phyloP scores from a whole-genome alignment of 2,113 vertebrate species.

The Cacatua alba region DNA sequence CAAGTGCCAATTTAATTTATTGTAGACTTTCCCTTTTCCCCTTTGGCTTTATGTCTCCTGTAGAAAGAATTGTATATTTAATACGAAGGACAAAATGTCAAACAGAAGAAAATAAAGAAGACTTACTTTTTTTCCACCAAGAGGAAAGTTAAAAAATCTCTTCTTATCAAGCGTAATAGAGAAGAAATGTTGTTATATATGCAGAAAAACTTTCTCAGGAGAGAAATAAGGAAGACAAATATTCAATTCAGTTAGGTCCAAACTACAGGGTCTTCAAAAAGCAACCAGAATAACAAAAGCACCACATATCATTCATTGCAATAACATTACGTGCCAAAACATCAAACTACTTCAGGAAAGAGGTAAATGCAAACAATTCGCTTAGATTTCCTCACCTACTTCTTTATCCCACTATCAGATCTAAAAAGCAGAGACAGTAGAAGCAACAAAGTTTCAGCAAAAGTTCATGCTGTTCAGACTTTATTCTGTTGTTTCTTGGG shows the following conservation, averaged over 20 bases:
- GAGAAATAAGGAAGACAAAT: constrained; percentile 50
- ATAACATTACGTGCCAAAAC: background rate
- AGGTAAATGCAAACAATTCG: background rate
- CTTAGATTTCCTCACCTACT: background rate
- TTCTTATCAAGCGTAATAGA: constrained; percentile 67
- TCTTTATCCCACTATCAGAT: background rate
- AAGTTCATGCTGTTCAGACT: background rate
- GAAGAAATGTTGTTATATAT: constrained; percentile 48
- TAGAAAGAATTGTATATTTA: constrained; percentile 54
- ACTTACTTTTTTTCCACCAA: constrained; percentile 70
- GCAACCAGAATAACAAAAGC: constrained; percentile 61
- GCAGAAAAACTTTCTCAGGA: constrained; percentile 56
- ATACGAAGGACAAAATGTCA: constrained; percentile 52
- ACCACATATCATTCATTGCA: constrained; percentile 46
- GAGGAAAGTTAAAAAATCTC: constrained; percentile 63
- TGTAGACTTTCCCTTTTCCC: background rate
- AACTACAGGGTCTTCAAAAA: constrained; percentile 53
- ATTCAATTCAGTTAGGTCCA: constrained; percentile 39
- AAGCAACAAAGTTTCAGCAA: background rate
- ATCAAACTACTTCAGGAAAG: constrained; percentile 7
- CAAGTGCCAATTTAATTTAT: background rate
- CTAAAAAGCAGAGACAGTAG: background rate
- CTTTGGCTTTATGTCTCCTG: constrained; percentile 38
- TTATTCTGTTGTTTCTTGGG: background rate
- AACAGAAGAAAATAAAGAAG: constrained; percentile 63